These are phyloP conservation scores for Apostichopus parvimensis DNA, from an alignment of 35 echinoderm and acorn worm species.

Conservation along the genomic window DNA sequence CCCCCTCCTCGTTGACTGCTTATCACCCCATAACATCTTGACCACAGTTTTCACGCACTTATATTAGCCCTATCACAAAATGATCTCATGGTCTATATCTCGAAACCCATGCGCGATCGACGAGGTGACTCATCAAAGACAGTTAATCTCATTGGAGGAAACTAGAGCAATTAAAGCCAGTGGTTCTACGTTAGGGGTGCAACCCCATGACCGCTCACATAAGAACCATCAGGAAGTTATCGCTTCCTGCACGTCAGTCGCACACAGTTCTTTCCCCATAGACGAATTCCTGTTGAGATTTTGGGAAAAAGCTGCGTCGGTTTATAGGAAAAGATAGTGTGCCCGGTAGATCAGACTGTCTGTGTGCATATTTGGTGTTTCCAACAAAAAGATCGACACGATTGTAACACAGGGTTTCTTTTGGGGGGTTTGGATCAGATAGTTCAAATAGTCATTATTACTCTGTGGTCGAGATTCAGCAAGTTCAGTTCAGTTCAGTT, in stretches of 20 bases:
- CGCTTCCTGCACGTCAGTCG: slow-evolving; percentile 20
- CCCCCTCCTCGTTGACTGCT: too few species aligned
- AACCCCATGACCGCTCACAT: slow-evolving; percentile 4
- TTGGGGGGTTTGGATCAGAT: too few species aligned
- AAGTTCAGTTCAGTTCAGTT: too few species aligned
- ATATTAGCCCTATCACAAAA: too few species aligned
- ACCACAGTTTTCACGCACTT: too few species aligned
- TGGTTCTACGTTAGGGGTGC: background rate
- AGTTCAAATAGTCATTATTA: too few species aligned
- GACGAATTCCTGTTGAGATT: slow-evolving; percentile 26
- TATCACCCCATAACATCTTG: too few species aligned
- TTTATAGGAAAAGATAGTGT: background rate
- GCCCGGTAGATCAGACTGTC: background rate
- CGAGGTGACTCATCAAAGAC: background rate
- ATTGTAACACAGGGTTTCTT: background rate
- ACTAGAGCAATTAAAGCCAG: slow-evolving; percentile 14
- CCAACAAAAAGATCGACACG: background rate
- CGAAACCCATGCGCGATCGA: too few species aligned
- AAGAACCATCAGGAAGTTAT: slow-evolving; percentile 17
- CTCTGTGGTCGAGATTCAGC: too few species aligned
- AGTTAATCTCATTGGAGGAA: slow-evolving; percentile 37
- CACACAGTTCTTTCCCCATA: background rate
- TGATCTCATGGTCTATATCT: too few species aligned
- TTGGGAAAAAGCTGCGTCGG: slow-evolving; percentile 5
- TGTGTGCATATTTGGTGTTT: background rate